Conservation (phyloP, 2,797 vertebrate genomes). For the Myotis myotis region DNA sequence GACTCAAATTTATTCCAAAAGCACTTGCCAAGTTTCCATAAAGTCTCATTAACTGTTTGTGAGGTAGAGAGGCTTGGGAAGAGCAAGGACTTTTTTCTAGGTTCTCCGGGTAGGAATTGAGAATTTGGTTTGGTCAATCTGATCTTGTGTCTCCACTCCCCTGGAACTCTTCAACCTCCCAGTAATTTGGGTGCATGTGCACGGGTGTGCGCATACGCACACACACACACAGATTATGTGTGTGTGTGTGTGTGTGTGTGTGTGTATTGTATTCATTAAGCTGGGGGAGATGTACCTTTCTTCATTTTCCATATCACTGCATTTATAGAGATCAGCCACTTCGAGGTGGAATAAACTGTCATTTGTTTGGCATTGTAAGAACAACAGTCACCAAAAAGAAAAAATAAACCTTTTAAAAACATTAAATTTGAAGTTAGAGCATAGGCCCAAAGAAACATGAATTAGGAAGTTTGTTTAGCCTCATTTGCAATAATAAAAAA, state of each 20-base stretch:
- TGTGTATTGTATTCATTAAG: not conserved
- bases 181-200: not conserved
- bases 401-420: not conserved
- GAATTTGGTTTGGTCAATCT: not conserved
- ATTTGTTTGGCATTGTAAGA: not conserved
- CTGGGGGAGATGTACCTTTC: not conserved
- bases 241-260: not conserved
- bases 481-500: not conserved
- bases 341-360: not conserved
- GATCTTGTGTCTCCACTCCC: not conserved
- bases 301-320: not conserved
- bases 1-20: constrained; percentile 25
- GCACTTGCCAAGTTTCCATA: not conserved
- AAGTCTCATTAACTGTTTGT: not conserved
- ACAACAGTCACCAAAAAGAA: not conserved
- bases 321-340: not conserved
- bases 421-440: not conserved
- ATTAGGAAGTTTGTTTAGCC: not conserved
- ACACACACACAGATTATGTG: not conserved
- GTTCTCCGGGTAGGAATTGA: not conserved
- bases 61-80: not conserved
- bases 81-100: not conserved
- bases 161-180: not conserved
- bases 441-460: not conserved
- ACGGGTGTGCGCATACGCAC: not conserved